These are phyloP conservation scores for Nannospalax galili DNA, from an alignment of 2,113 vertebrate species.

Conservation along the genomic window DNA sequence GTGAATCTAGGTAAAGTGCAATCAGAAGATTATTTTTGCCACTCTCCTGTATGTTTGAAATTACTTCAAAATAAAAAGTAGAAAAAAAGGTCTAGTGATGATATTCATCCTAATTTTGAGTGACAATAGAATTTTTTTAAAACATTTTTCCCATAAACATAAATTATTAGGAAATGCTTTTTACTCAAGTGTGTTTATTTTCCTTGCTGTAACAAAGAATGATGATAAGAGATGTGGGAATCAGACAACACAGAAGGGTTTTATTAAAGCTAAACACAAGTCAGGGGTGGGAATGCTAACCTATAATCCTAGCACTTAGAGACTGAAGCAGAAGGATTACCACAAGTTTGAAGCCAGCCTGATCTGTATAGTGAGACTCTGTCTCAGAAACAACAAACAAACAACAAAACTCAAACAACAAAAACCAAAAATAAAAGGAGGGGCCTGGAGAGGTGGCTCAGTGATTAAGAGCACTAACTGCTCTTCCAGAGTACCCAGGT, in stretches of 20 bases:
- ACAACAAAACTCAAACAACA: background rate
- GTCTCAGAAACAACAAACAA: background rate
- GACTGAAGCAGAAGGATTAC: background rate
- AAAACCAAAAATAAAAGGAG: background rate
- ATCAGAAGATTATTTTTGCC: background rate
- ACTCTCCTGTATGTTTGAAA: background rate
- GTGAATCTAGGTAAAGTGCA: background rate
- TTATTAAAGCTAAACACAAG: background rate
- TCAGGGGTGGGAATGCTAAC: no score
- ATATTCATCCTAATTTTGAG: conserved; percentile 50
- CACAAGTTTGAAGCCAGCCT: background rate
- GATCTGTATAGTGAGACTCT: background rate
- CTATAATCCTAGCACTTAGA: background rate
- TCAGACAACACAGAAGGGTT: conserved; percentile 1
- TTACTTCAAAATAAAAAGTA: conserved; percentile 40
- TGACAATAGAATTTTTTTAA: conserved; percentile 46
- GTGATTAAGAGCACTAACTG: background rate
- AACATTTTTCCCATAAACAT: conserved; percentile 27
- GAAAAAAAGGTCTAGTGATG: background rate
- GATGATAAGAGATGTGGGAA: conserved; percentile 22
- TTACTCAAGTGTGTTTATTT: conserved; percentile 30
- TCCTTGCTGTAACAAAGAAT: conserved; percentile 7
- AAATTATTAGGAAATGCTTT: conserved; percentile 50
- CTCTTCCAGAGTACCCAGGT: background rate
- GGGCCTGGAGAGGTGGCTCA: background rate